Evolutionary conservation across 2,113 vertebrate genomes (phyloP).

Genomic region (Aphyosemion australe): DNA sequence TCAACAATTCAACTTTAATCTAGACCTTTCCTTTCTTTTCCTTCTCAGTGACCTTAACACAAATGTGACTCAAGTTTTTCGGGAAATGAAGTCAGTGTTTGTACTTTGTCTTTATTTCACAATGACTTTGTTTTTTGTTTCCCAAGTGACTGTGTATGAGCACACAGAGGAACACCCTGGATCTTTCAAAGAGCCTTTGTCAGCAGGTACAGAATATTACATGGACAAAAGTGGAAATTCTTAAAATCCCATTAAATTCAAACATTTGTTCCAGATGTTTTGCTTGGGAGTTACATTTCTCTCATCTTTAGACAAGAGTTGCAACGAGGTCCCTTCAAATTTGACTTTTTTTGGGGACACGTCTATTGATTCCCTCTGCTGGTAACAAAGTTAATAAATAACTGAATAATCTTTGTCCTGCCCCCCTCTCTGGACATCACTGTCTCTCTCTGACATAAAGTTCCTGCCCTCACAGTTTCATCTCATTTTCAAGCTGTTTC

Average conservation of each 20-base stretch:
- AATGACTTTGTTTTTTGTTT: slow-evolving; percentile 24
- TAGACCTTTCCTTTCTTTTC: neutral
- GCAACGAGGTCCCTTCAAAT: neutral
- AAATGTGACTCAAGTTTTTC: slow-evolving; percentile 33
- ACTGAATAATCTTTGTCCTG: slow-evolving; percentile 23
- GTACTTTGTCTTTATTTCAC: slow-evolving; percentile 44
- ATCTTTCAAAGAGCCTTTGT: no score
- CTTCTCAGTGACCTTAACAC: no score
- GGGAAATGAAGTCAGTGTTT: slow-evolving; percentile 63
- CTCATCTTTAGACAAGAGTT: no score
- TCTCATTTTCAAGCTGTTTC: slow-evolving; percentile 14
- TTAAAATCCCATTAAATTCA: no score
- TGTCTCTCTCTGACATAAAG: slow-evolving; percentile 36
- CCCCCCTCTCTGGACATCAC: neutral
- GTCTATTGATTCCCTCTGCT: slow-evolving; percentile 60
- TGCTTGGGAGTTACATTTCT: no score
- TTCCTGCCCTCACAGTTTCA: neutral
- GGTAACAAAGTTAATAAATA: slow-evolving; percentile 74
- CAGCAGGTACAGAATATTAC: no score
- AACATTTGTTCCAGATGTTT: no score
- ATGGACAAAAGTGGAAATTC: no score
- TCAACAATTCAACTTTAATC: neutral
- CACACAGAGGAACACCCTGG: slow-evolving; percentile 5
- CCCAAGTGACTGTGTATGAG: slow-evolving; percentile 23
- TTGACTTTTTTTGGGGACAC: slow-evolving; percentile 7